Percentiles rank a stretch among this genome's conserved stretches.
Evolutionary conservation across 2,113 vertebrate genomes (phyloP).

Genomic region (Scopus umbretta): DNA sequence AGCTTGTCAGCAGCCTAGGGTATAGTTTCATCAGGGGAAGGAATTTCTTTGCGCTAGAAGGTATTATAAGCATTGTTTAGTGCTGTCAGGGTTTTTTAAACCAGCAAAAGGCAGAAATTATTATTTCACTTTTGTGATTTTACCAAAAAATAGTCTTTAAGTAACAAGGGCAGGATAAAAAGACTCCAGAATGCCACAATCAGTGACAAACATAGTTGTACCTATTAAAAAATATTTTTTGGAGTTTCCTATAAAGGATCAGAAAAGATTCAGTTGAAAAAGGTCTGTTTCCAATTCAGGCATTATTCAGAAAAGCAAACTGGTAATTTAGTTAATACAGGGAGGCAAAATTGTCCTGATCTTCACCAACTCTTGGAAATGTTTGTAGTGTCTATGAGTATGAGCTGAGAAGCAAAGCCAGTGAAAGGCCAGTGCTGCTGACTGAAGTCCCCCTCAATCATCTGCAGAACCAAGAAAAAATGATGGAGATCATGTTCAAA

Average conservation of each 20-base stretch:
- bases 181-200: neutral
- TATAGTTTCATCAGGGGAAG: neutral
- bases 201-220: neutral
- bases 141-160: neutral
- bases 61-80: neutral
- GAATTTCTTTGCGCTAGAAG: neutral
- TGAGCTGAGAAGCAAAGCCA: constrained; percentile 53
- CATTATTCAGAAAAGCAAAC: neutral
- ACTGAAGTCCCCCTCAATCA: constrained; percentile 63
- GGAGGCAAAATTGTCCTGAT: neutral
- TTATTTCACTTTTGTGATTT: neutral
- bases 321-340: neutral
- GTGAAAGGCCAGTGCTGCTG: constrained; percentile 41
- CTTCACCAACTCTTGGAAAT: neutral
- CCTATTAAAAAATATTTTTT: neutral
- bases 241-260: neutral
- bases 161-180: neutral
- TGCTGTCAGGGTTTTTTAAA: neutral
- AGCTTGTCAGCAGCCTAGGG: neutral
- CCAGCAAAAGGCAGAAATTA: neutral
- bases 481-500: constrained; percentile 62
- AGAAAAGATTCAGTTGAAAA: neutral
- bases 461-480: constrained; percentile 47
- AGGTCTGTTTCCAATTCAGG: neutral
- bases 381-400: neutral